Base-by-base conservation (phyloP, 2,113 vertebrate genomes). In the Brachypodius melanocephalos region DNA sequence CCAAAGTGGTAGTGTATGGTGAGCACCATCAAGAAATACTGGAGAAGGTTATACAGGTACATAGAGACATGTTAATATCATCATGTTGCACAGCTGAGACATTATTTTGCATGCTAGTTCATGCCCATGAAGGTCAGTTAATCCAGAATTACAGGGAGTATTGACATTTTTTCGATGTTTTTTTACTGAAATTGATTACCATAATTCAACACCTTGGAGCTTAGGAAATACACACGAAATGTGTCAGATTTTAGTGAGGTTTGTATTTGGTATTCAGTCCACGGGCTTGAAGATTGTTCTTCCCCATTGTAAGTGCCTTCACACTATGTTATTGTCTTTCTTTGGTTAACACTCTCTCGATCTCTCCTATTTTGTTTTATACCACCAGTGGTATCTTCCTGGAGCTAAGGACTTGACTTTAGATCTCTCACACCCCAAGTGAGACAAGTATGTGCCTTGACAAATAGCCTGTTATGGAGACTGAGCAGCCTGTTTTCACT, bases 401-500 rank as follows among this genome's bases (percentile, higher is more conserved):
- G 38, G 6, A 87, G 46, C 73, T 68, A 87, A 95, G 55, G 72
- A 63, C 24, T 81, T 58, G 22, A 71, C 46, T 88, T 75, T 67
- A 83, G 57, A 58, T 63, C 38, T 87, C 65, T 91, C 77, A 72
- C 28, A 65, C 14, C 25, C 40, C 72, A 59, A 48, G 38, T 38
- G 38, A 38, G 38, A 38, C 38, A 38, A 38, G n/a, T 51, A 55
- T 36, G 26, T 65, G 77, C 81, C 45, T 87, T 82, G 62, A 89
- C 65, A 91, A 95, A 87, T 57, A 85, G 71, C 36, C 82, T 91
- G 61, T 43, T 17, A 0, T 19, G 46, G 49, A 91, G 42, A 79
- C 29, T 54, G 20, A 76, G 11, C 54, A 61, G 75, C 31, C 63
- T 93, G 78, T 95, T 97, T 95, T 90, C 78, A 49, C 54, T 85